These are phyloP conservation scores for Dasypogon diadema DNA, from an alignment of 2,888 invertebrate species.

Conservation along the genomic window DNA sequence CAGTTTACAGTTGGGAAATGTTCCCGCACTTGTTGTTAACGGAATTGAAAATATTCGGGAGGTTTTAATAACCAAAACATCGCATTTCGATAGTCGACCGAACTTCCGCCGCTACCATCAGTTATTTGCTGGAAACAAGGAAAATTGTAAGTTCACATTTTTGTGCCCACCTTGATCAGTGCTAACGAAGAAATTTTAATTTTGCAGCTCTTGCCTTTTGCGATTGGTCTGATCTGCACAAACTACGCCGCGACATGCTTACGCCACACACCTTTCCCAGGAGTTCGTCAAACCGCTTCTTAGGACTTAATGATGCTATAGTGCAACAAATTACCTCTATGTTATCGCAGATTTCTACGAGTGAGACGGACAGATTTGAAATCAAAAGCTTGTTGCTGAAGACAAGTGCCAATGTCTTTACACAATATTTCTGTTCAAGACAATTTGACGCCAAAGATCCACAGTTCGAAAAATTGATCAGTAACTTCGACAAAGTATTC, in stretches of 20 bases:
- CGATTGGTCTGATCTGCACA: conserved; percentile 76
- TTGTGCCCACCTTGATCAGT: background rate
- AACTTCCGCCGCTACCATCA: conserved; percentile 74
- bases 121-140: conserved; percentile 75
- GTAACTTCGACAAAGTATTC: conserved; percentile 75
- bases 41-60: conserved; percentile 73
- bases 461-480: conserved; percentile 70
- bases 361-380: conserved; percentile 57
- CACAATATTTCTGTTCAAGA: conserved; percentile 73
- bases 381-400: conserved; percentile 70
- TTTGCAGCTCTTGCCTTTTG: conserved; percentile 75
- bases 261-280: conserved; percentile 73
- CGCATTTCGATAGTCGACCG: conserved; percentile 75
- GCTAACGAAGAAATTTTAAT: background rate
- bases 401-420: conserved; percentile 74
- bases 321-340: conserved; percentile 66
- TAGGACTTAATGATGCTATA: conserved; percentile 70
- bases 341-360: conserved; percentile 58
- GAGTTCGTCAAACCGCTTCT: conserved; percentile 70
- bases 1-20: conserved; percentile 71
- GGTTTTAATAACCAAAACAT: conserved; percentile 72
- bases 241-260: conserved; percentile 73
- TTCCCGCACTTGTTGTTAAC: conserved; percentile 72
- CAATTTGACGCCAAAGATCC: conserved; percentile 65
- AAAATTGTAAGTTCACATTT: conserved; percentile 77